Evolutionary conservation across 2,888 invertebrate species (phyloP).

Genomic region (Lasioglossum morio): DNA sequence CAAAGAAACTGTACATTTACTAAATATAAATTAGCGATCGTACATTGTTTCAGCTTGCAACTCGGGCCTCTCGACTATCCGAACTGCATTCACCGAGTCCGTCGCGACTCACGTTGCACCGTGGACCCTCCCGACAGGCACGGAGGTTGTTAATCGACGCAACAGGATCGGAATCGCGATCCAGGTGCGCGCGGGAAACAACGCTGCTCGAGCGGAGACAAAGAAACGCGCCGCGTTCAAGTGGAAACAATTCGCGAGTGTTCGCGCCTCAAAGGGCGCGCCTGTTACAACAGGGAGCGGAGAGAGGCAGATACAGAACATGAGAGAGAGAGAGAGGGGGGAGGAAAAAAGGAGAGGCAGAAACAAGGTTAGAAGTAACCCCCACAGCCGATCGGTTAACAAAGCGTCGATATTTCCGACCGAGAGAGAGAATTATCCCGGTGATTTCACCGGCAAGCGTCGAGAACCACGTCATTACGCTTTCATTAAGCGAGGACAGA

Average conservation of each 20-base stretch:
- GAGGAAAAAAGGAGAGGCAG: too few species aligned
- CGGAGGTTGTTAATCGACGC: background rate
- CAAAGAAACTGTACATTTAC: too few species aligned
- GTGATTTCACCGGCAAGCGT: constrained; percentile 21
- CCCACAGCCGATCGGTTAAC: constrained; percentile 13
- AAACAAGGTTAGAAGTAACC: constrained; percentile 3
- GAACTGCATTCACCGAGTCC: background rate
- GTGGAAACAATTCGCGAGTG: constrained; percentile 17
- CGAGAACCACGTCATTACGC: constrained; percentile 24
- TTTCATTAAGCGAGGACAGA: constrained; percentile 33
- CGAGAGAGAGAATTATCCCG: constrained; percentile 12
- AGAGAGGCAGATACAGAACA: background rate
- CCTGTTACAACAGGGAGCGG: background rate
- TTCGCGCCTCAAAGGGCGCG: constrained; percentile 15
- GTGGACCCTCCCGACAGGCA: background rate
- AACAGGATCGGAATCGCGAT: background rate
- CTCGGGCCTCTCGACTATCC: background rate
- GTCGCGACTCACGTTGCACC: background rate
- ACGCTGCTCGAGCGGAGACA: background rate
- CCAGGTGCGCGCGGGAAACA: background rate
- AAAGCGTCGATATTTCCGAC: constrained; percentile 21
- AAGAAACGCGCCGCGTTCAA: constrained; percentile 16
- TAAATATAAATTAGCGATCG: background rate
- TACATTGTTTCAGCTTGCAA: background rate
- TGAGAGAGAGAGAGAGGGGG: background rate